These are phyloP conservation scores for Papilio polytes DNA, from an alignment of 1,140 invertebrate species.

Conservation along the genomic window DNA sequence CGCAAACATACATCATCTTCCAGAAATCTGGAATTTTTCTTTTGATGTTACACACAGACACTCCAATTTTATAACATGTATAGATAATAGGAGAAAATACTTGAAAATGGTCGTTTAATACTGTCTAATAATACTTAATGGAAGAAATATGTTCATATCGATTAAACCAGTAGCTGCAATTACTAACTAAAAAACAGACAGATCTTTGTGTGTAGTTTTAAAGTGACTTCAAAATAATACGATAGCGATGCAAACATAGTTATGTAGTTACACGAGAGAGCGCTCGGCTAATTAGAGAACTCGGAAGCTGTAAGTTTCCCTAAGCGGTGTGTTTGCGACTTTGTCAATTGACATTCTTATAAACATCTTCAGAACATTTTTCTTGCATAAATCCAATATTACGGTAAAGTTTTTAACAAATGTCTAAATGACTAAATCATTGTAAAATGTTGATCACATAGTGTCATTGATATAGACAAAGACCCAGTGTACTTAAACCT, in stretches of 20 bases:
- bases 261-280: slow-evolving; percentile 16
- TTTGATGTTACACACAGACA: too few relatives aligned
- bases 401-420: too few relatives aligned
- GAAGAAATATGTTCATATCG: background rate
- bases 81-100: too few relatives aligned
- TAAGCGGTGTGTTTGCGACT: slow-evolving; percentile 21
- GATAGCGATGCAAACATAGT: slow-evolving; percentile 22
- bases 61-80: too few relatives aligned
- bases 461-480: too few relatives aligned
- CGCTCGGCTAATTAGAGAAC: slow-evolving; percentile 17
- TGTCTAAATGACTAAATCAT: too few relatives aligned
- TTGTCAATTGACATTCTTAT: slow-evolving; percentile 9
- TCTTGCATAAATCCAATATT: background rate
- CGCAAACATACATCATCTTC: too few relatives aligned
- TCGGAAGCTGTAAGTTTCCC: slow-evolving; percentile 13
- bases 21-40: too few relatives aligned
- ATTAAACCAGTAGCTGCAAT: background rate
- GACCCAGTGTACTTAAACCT: too few relatives aligned
- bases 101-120: background rate
- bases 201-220: background rate
- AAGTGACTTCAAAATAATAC: slow-evolving; percentile 6
- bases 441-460: too few relatives aligned
- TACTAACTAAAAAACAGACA: background rate
- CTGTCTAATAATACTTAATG: background rate
- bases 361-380: background rate